phyloP scores from a whole-genome alignment of 1,140 invertebrate genomes.

The Drosophila sechellia region DNA sequence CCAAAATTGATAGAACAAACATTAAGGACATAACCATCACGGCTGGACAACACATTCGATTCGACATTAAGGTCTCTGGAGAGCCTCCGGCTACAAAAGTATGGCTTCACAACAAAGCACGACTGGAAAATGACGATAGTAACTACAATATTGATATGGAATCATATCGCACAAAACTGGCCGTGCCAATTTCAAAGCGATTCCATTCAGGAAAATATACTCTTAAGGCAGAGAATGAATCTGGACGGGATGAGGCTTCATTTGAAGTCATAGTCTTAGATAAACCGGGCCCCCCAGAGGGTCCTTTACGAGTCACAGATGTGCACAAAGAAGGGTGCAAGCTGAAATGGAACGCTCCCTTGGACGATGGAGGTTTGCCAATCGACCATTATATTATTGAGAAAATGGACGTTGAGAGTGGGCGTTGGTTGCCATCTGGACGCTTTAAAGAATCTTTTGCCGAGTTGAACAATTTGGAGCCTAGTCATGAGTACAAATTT shows the following conservation, averaged over 20 bases:
- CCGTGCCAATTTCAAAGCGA: conserved; percentile 90
- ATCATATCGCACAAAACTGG: conserved; percentile 93
- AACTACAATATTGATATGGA: conserved; percentile 91
- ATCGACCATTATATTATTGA: conserved; percentile 97
- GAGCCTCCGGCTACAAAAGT: conserved; percentile 94
- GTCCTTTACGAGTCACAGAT: conserved; percentile 94
- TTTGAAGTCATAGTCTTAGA: conserved; percentile 94
- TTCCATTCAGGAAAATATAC: conserved; percentile 93
- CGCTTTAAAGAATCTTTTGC: conserved; percentile 92
- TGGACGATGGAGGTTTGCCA: conserved; percentile 95
- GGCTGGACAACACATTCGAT: conserved; percentile 92
- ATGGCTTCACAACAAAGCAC: conserved; percentile 93
- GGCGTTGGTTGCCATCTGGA: conserved; percentile 93
- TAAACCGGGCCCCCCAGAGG: conserved; percentile 95
- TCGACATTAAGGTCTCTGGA: conserved; percentile 95
- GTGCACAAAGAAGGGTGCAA: conserved; percentile 97
- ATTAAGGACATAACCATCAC: conserved; percentile 94
- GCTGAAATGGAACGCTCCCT: conserved; percentile 96
- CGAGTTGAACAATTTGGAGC: conserved; percentile 93
- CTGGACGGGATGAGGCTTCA: conserved; percentile 95
- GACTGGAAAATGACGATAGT: conserved; percentile 87
- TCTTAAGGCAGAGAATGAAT: conserved; percentile 95
- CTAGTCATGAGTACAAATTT: conserved; percentile 98
- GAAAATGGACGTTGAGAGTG: conserved; percentile 93
- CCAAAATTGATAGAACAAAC: conserved; percentile 95